Conservation (phyloP, 1,140 invertebrate genomes). For the Platyscapa corneri region DNA sequence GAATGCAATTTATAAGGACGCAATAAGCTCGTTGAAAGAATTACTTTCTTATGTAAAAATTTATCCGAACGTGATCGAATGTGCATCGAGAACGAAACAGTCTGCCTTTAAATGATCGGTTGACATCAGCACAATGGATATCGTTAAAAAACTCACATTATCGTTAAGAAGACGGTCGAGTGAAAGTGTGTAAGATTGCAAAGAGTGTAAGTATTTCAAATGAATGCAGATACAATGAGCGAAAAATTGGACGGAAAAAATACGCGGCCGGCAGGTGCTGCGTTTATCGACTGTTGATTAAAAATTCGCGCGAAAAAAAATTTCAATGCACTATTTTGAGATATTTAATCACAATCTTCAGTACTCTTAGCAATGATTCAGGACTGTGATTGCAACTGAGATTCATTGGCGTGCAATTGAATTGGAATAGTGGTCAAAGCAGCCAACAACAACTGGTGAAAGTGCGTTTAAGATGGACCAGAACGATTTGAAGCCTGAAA, state of each 20-base stretch:
- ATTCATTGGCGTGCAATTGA: neutral
- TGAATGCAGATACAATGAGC: neutral
- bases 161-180: neutral
- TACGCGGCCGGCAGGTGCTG: too few relatives aligned
- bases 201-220: neutral
- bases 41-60: neutral
- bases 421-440: neutral
- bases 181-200: neutral
- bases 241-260: conserved; percentile 2
- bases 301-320: neutral
- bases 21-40: neutral
- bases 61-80: neutral
- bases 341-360: neutral
- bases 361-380: neutral
- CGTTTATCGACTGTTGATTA: neutral
- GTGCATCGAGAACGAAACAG: neutral
- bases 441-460: neutral
- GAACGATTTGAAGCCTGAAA: neutral
- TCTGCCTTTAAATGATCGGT: neutral
- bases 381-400: neutral
- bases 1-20: neutral
- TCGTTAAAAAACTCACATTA: neutral
- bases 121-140: neutral
- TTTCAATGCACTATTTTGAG: neutral
- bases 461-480: neutral